phyloP scores from a whole-genome alignment of 2,797 vertebrate genomes.

The Discoglossus pictus region DNA sequence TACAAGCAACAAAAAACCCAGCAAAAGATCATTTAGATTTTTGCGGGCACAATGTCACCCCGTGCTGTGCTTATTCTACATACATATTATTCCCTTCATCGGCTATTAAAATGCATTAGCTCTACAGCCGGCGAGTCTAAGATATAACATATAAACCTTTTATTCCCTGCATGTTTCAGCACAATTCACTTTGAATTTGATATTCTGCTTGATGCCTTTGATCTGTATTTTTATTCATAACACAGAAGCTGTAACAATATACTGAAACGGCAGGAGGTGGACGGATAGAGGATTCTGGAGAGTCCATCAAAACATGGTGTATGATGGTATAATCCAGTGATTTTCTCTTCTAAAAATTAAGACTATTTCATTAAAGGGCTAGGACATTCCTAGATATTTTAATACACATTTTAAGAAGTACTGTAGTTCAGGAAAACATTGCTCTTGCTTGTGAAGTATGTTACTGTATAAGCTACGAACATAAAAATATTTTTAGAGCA shows the following conservation, averaged over 20 bases:
- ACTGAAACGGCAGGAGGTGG: neutral
- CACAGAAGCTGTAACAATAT: conserved; percentile 8
- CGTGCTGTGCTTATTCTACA: conserved; percentile 1
- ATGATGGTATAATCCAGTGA: too few species aligned
- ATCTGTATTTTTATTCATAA: conserved; percentile 20
- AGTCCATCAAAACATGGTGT: conserved; percentile 2
- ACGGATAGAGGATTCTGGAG: neutral
- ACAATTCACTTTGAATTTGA: conserved; percentile 12
- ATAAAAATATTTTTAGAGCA: too few species aligned
- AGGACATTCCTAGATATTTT: too few species aligned
- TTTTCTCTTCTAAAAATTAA: too few species aligned
- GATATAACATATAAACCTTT: conserved; percentile 3
- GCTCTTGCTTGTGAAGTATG: too few species aligned
- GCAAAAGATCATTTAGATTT: too few species aligned
- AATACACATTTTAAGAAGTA: too few species aligned
- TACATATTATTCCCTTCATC: neutral
- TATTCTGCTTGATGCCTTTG: conserved; percentile 16
- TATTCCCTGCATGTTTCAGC: neutral
- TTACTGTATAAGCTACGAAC: too few species aligned
- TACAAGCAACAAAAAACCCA: too few species aligned
- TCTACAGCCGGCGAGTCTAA: neutral
- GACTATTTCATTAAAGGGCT: too few species aligned
- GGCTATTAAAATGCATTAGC: neutral
- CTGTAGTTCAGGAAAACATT: too few species aligned
- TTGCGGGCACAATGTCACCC: too few species aligned